Base-by-base conservation (phyloP, 1,140 invertebrate genomes). In the Physella acuta region DNA sequence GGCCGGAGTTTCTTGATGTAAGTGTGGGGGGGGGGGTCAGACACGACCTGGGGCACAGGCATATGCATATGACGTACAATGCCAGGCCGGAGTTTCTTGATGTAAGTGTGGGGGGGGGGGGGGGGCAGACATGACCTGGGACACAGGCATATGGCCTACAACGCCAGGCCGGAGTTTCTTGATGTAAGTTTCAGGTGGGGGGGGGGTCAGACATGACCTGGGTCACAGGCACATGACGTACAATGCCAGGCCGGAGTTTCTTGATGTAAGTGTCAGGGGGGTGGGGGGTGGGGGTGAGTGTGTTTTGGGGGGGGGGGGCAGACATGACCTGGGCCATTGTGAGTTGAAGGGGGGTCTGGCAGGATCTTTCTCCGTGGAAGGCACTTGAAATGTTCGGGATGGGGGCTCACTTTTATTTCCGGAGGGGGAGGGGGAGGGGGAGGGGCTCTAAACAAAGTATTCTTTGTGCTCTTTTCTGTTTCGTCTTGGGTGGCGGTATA, bases 101-200 rank as follows among this genome's bases (percentile, higher is more conserved):
- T 36, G 66, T 68, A 51, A 68, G 66, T 68, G 39, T 26, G 31
- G 8, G 20, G 8, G 8, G 8, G 39, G 39, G 8, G n/a, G n/a
- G n/a, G n/a, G n/a, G n/a, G n/a, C n/a, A n/a, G n/a, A 11, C 66
- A 68, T 28, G 55, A 68, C 39, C 66, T 68, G 33, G 66, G 66
- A 5, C 66, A 68, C 36, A 59, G 56, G 36, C 66, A 68, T 37
- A 34, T 68, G 66, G 30, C 4, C 8, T 68, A 68, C 56, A 68
- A 68, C 56, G 66, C 66, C 1, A 58, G 64, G 8, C 66, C 66
- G 11, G 66, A 68, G 39, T 68, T 68, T 30, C 30, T 68, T 11
- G 66, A 68, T 36, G 66, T 68, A 51, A 68, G 66, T 68, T 37
- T 26, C 24, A 4, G 31, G 8, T 11, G 8, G 8, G 20, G 39